Conservation (phyloP, 1,140 invertebrate species). For the Diploscapter pachys region DNA sequence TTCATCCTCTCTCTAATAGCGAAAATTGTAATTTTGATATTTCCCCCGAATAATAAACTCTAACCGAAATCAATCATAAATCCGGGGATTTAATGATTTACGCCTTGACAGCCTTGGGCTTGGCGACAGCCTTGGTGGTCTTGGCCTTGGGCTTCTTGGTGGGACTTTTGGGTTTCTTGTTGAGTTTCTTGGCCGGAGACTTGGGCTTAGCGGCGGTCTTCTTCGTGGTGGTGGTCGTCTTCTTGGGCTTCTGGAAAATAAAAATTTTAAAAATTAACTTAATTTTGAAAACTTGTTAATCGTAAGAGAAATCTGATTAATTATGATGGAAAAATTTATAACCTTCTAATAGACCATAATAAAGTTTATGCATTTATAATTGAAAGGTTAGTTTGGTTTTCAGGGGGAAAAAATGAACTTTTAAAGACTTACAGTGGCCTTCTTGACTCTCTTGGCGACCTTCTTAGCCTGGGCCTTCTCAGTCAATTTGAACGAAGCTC, state of each 20-base stretch:
- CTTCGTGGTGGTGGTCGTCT: conserved; percentile 32
- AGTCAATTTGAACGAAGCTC: conserved; percentile 59
- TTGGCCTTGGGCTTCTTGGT: conserved; percentile 32
- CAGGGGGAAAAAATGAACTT: not conserved
- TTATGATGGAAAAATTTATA: not conserved
- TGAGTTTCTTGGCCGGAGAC: conserved; percentile 29
- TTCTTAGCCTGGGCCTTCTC: conserved; percentile 20
- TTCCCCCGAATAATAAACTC: no score
- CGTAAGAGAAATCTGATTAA: not conserved
- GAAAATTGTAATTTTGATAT: no score
- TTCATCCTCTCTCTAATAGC: no score
- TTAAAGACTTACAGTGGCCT: conserved; percentile 30
- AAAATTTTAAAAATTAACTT: conserved; percentile 9
- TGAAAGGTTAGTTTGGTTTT: not conserved
- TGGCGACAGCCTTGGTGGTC: conserved; percentile 23
- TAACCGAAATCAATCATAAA: not conserved
- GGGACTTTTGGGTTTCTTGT: conserved; percentile 31
- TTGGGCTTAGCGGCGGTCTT: conserved; percentile 29
- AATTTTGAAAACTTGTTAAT: conserved; percentile 40
- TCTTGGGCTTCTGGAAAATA: conserved; percentile 34
- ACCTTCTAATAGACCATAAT: not conserved
- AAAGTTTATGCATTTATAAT: not conserved
- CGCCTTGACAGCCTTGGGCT: conserved; percentile 12
- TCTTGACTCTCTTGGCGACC: conserved; percentile 36
- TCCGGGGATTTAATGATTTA: not conserved